Evolutionary conservation across 1,140 invertebrate species (phyloP), one percentile per base, ranked within the genome.

Genomic region (Sminthurinus signatus): DNA sequence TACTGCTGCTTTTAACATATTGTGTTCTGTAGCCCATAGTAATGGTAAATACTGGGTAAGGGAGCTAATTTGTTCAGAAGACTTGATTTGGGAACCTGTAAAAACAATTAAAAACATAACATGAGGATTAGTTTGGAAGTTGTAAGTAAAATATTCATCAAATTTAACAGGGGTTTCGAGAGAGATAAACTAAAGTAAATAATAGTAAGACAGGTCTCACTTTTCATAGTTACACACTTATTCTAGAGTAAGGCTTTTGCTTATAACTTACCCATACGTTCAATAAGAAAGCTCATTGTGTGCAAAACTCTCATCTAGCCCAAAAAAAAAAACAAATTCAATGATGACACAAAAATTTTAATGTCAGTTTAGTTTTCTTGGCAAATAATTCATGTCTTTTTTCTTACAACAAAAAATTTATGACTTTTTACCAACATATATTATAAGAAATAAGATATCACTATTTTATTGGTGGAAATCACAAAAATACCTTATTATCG

Each of bases 1-100:
- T 69, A 96, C 93, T 50, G 92, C 89, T 77, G 91, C 94, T 29
- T 91, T 81, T 59, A 97, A 78, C 88, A 96, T 91, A 75, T 93
- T 88, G 74, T 95, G 91, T 57, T 88, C 83, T 43, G 85, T 84
- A 10, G 91, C 89, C 93, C 93, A 96, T 56, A 96, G 76, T 65
- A 85, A 75, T 3, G 93, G 91, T 67, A 98, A 79, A 77, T 93
- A 96, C 54, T 85, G 81, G 62, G 89, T 83, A 23, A 98, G 79
- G 23, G 85, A 81, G 46, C 73, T 71, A 23, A 77, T 75, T 57
- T 81, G 79, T 1, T 85, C 78, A 72, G 87, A 81, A 4, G 89
- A 86, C 52, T 83, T 82, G 51, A 93, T 89, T 39, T 82, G 81
- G 48, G 81, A 80, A 25, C 88, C 89, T 76, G 91, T 86, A 67